Percentiles rank a stretch among this genome's conserved stretches.
Evolutionary conservation across 2,113 vertebrate genomes (phyloP).

Genomic region (Peromyscus californicus): DNA sequence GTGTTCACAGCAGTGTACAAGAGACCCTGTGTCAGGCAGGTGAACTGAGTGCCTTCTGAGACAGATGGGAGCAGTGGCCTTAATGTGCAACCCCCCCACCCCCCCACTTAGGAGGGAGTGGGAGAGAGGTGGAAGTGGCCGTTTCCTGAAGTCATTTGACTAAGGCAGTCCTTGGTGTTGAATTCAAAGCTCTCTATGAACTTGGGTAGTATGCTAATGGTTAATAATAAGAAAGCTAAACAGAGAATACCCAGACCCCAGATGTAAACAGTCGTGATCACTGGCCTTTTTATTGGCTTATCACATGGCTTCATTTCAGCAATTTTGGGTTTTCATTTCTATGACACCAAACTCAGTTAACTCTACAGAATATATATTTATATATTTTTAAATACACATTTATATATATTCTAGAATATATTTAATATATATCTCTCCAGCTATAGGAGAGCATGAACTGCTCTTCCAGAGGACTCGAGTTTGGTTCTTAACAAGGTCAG

Average conservation of each 20-base stretch:
- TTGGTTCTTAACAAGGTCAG: neutral
- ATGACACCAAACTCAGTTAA: neutral
- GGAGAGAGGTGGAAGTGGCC: neutral
- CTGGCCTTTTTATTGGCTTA: neutral
- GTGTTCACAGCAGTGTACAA: neutral
- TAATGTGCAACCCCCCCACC: neutral
- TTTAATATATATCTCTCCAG: neutral
- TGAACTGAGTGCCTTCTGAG: neutral
- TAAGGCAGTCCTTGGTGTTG: neutral
- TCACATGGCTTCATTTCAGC: rapidly evolving
- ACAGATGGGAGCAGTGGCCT: neutral
- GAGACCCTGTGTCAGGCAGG: neutral
- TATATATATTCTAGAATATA: neutral
- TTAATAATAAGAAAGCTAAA: neutral
- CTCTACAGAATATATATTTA: neutral
- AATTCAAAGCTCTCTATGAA: neutral
- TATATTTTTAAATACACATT: neutral
- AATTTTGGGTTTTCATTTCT: neutral
- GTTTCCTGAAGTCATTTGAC: neutral
- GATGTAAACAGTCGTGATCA: too few species aligned
- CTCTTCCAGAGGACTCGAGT: neutral
- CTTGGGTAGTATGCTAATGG: neutral
- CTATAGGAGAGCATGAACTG: neutral
- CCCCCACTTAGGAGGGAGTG: neutral
- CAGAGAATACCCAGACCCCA: neutral